These are phyloP conservation scores for Microplitis deprimator DNA, from an alignment of 2,888 invertebrate genomes.

Conservation along the genomic window DNA sequence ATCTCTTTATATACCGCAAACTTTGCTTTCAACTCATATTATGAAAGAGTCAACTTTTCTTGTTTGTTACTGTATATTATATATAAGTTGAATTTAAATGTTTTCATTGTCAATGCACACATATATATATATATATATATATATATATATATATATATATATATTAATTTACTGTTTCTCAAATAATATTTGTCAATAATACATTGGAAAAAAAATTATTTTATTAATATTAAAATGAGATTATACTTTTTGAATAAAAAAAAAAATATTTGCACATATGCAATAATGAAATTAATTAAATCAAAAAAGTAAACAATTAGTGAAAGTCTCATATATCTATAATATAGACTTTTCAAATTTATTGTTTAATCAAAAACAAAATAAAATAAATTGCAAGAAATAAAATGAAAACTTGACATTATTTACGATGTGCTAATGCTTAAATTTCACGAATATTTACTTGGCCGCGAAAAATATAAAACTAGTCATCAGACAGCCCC, in stretches of 20 bases:
- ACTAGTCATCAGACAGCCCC: constrained; percentile 5
- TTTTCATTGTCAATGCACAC: background rate
- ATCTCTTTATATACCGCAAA: background rate
- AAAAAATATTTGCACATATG: too few relatives aligned
- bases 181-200: too few relatives aligned
- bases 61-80: background rate
- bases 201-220: too few relatives aligned
- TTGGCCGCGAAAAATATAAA: constrained; percentile 33
- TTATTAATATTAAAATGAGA: too few relatives aligned
- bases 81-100: background rate
- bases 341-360: background rate
- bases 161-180: too few relatives aligned
- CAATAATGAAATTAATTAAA: too few relatives aligned
- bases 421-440: constrained; percentile 47
- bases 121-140: background rate
- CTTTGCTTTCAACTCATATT: background rate
- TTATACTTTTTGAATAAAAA: too few relatives aligned
- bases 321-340: too few relatives aligned
- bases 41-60: background rate
- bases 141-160: background rate
- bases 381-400: background rate
- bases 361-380: background rate
- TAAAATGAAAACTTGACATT: constrained; percentile 42
- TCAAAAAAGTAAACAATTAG: too few relatives aligned
- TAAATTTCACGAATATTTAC: constrained; percentile 61